phyloP scores from a whole-genome alignment of 2,888 invertebrate species.

The Stenurella melanura region DNA sequence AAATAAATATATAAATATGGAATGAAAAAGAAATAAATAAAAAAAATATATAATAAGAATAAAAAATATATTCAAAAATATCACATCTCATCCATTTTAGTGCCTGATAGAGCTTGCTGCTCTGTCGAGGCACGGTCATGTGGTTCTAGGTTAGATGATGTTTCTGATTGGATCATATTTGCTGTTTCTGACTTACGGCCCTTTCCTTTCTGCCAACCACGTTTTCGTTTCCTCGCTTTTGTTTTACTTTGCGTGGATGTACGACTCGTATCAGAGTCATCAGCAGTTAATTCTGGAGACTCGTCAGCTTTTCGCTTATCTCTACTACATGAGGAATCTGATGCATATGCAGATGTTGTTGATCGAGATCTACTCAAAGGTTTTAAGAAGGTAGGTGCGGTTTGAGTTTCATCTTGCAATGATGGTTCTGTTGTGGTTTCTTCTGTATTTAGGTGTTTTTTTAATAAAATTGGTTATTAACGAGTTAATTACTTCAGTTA shows the following conservation, averaged over 20 bases:
- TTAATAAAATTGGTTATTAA: background rate
- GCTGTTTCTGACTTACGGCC: no score
- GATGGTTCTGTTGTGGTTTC: background rate
- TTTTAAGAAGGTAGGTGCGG: background rate
- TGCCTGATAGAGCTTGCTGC: background rate
- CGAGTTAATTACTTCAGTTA: background rate
- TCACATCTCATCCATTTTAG: no score
- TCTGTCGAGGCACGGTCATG: background rate
- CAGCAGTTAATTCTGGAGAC: background rate
- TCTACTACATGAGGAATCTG: background rate
- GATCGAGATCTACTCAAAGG: background rate
- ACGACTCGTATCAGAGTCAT: background rate
- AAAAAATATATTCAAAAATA: no score
- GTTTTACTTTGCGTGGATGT: background rate
- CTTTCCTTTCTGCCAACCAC: no score
- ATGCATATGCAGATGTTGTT: background rate
- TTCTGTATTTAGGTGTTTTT: background rate
- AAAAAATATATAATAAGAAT: background rate
- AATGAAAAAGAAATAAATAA: background rate
- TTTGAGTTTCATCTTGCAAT: background rate
- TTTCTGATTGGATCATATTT: no score
- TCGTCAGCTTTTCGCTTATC: background rate
- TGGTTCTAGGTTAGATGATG: no score
- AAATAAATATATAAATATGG: background rate
- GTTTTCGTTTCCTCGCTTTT: background rate